A percentile compares a stretch with the other conserved stretches of the same genome.
These are phyloP conservation scores for Drosophila eohydei DNA, from an alignment of 2,888 invertebrate species.

Conservation along the genomic window DNA sequence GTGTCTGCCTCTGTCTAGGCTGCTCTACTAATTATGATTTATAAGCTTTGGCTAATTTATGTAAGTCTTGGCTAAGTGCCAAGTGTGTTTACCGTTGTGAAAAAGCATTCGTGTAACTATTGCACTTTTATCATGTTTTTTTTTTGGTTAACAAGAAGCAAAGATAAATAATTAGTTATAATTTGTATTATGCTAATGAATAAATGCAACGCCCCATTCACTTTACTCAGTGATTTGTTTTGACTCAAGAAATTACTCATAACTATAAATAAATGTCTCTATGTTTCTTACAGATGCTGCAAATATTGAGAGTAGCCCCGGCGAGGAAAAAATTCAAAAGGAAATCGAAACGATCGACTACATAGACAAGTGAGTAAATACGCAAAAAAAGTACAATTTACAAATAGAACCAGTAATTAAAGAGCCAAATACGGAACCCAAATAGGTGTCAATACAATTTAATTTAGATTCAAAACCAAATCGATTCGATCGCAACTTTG, in stretches of 20 bases:
- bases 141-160: slow-evolving; percentile 10
- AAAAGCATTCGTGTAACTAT: slow-evolving; percentile 49
- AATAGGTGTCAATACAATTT: slow-evolving; percentile 46
- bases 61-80: slow-evolving; percentile 27
- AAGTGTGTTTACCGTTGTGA: slow-evolving; percentile 25
- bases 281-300: slow-evolving; percentile 73
- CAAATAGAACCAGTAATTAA: slow-evolving; percentile 33
- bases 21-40: slow-evolving; percentile 61
- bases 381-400: slow-evolving; percentile 4
- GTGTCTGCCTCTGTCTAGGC: slow-evolving; percentile 24
- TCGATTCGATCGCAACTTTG: slow-evolving; percentile 44
- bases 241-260: slow-evolving; percentile 15
- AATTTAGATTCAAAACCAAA: slow-evolving; percentile 45
- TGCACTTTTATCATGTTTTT: slow-evolving; percentile 51
- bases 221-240: slow-evolving; percentile 22
- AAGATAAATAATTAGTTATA: slow-evolving; percentile 25
- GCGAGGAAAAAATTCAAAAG: slow-evolving; percentile 83
- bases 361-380: slow-evolving; percentile 83
- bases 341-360: slow-evolving; percentile 84
- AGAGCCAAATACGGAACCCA: slow-evolving; percentile 16
- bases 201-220: slow-evolving; percentile 6
- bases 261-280: slow-evolving; percentile 1
- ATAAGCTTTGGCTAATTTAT: slow-evolving; percentile 54
- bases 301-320: slow-evolving; percentile 71
- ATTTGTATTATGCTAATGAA: slow-evolving; percentile 35